Evolutionary conservation across 2,888 invertebrate species (phyloP), one percentile per base, ranked within the genome.

Genomic region (Sepiola atlantica): DNA sequence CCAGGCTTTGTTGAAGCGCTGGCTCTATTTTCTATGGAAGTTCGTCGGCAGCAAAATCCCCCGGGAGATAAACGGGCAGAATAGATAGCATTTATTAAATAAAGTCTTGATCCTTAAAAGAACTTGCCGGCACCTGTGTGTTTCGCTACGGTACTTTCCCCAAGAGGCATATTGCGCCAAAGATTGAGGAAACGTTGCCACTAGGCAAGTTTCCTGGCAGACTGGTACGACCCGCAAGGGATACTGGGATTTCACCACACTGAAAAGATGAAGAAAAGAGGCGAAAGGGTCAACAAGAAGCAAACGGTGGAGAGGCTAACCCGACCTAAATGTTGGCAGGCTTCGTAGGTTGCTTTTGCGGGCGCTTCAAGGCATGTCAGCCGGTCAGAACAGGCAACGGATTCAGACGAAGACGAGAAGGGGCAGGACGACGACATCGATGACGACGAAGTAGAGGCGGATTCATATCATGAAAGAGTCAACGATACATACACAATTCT

Each of bases 321-420:
- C n/a, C 77, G 77, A 77, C 77, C 77, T 77, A n/a, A 77, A n/a
- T 77, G 77, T 77, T 77, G 77, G 77, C 77, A 77, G 77, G 77
- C 77, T 77, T 77, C 77, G 77, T 77, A 16, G n/a, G 77, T 77
- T 77, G 77, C 77, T 77, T 77, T 77, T 77, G 32, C 77, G 77
- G 77, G 32, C 77, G 77, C 77, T 32, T 32, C 77, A 18, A 45
- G 77, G 77, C 32, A 32, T 77, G 77, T 16, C 77, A 77, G 77
- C n/a, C 77, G 77, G 16, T 18, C 14, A 14, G 77, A 77, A 32
- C 77, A 77, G 77, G 77, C 77, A 32, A 45, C 8, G 45, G 45
- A 45, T 45, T 8, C 45, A 8, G 45, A 45, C 2, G 77, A 32
- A 77, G 77, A 32, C n/a, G n/a, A 16, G n/a, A 32, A 77, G n/a